phyloP scores from a whole-genome alignment of 2,113 vertebrate genomes.

The Aplodontia rufa region DNA sequence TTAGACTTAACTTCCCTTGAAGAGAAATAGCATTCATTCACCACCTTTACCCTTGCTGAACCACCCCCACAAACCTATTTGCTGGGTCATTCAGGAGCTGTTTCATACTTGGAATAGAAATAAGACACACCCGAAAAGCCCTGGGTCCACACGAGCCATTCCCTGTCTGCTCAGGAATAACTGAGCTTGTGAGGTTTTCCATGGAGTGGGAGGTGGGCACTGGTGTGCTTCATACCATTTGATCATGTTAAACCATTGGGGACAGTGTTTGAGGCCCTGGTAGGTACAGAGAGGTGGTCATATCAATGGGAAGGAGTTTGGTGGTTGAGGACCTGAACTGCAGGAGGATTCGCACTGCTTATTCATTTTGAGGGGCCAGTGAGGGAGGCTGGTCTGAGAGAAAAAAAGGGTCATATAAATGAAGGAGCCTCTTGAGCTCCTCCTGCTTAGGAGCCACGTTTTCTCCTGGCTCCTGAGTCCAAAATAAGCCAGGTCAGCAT shows the following conservation, averaged over 20 bases:
- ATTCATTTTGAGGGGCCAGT: not conserved
- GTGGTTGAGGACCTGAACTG: not conserved
- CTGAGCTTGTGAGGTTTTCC: not conserved
- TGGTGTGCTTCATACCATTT: not conserved
- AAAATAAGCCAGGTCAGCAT: not conserved
- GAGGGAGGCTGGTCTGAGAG: not conserved
- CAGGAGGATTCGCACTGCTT: not conserved
- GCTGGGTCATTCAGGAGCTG: not conserved
- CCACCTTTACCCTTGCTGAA: not conserved
- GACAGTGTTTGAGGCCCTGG: not conserved
- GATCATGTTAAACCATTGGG: not conserved
- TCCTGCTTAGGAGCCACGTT: not conserved
- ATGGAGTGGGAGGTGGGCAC: not conserved
- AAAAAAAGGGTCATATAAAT: not conserved
- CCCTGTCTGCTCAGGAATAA: not conserved
- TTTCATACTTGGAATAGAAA: not conserved
- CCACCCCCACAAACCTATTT: not conserved
- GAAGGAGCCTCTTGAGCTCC: not conserved
- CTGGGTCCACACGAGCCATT: not conserved
- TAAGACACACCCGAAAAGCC: not conserved
- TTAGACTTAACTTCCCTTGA: not conserved
- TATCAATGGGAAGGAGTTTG: fast-evolving
- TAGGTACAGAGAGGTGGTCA: not conserved
- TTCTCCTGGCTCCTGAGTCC: not conserved
- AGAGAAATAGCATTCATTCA: not conserved